Evolutionary conservation across 2,797 vertebrate species (phyloP), one percentile per base, ranked within the genome.

Genomic region (Sebastes oblongus): DNA sequence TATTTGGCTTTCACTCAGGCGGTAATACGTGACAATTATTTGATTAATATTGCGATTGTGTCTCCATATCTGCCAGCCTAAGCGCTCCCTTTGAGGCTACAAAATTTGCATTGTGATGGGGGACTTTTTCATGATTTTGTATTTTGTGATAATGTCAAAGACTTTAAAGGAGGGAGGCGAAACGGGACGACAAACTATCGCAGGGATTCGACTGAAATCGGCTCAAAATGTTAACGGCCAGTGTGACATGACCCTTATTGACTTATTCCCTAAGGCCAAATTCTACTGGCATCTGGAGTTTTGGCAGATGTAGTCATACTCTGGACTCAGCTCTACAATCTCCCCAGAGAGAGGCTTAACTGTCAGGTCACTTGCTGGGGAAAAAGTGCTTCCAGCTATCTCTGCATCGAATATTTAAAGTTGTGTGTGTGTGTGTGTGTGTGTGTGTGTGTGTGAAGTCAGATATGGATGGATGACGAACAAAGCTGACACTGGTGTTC

Each of bases 391-490:
- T 75, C 34, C 39, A 65, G 80, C 75, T 55, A 71, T 62, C 24
- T 80, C 52, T 16, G n/a, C 66, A 84, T 90, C 72, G 83, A 86
- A 86, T 84, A 90, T 88, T 85, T 72, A 82, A 86, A 81, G 46
- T 34, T 22, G 22, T 81, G 39, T 80, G 39, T 50, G 27, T 18
- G 14, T 81, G 39, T 81, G 39, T 60, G 54, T 36, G 34, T 46
- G 32, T 11, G 20, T 20, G 60, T 34, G 32, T 54, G 42, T 55
- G n/a, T 46, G 10, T 16, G 1, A 1, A n/a, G 29, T 65, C 13
- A 34, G 29, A 72, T 42, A 32, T 7, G 34, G 16, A 66, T 65
- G 58, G 39, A 58, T 54, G 66, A 78, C 46, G 58, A 65, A 34
- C 30, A 34, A 46, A 62, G 20, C n/a, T 22, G 14, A 60, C 2